Conservation (phyloP, 2,113 vertebrate species). For the Cephalopterus ornatus region DNA sequence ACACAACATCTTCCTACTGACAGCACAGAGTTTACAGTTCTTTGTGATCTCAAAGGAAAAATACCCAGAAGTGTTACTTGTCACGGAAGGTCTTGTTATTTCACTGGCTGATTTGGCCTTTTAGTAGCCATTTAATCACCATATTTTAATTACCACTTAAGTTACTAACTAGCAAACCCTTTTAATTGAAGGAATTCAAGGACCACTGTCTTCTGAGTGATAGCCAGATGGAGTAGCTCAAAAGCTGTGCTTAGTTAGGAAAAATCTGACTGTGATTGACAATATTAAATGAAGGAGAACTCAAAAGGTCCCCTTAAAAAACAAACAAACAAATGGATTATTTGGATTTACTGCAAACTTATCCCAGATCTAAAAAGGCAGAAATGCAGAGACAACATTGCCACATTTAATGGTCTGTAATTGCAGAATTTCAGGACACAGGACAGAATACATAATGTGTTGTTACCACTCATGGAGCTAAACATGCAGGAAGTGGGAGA, state of each 20-base stretch:
- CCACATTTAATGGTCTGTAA: background rate
- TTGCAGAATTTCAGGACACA: background rate
- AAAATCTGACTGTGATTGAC: background rate
- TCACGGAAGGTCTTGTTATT: background rate
- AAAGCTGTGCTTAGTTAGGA: background rate
- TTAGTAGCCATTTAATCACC: background rate
- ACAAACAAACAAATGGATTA: background rate
- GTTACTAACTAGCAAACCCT: background rate
- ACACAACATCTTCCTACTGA: background rate
- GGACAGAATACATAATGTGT: background rate
- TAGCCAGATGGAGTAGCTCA: background rate
- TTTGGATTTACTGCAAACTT: background rate
- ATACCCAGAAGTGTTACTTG: background rate
- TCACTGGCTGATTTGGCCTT: background rate
- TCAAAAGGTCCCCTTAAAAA: background rate
- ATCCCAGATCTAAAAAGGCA: background rate
- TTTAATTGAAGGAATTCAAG: background rate
- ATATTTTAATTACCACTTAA: background rate
- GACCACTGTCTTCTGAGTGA: background rate
- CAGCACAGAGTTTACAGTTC: background rate
- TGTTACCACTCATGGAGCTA: background rate
- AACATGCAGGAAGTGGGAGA: background rate
- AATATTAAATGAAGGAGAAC: background rate
- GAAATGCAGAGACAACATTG: background rate
- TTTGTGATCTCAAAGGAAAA: background rate